Evolutionary conservation across 92 coral and sea anemone species (phyloP).

Genomic region (Epizoanthus rinbou): DNA sequence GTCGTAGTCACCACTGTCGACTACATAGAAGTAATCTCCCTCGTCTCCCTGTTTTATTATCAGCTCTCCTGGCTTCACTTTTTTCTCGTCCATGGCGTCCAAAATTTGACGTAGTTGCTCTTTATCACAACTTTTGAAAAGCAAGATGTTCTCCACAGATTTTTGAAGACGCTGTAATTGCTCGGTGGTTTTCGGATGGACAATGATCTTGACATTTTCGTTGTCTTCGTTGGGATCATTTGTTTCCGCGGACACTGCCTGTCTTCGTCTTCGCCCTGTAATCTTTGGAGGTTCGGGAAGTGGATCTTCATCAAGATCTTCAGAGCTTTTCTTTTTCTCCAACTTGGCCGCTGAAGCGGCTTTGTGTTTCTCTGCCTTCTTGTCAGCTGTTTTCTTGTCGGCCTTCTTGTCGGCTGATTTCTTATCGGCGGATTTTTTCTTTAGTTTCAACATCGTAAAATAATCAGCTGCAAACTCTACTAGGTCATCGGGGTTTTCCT

Average conservation of each 20-base stretch:
- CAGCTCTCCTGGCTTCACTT: conserved; percentile 74
- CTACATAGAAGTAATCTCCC: conserved; percentile 96
- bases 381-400: conserved; percentile 61
- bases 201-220: conserved; percentile 65
- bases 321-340: conserved; percentile 20
- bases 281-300: conserved; percentile 80
- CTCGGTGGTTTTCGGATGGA: conserved; percentile 90
- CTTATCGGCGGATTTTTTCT: conserved; percentile 53
- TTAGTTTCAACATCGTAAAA: conserved; percentile 81
- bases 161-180: conserved; percentile 82
- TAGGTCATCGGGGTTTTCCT: conserved; percentile 93
- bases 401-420: conserved; percentile 45
- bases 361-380: conserved; percentile 70
- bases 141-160: conserved; percentile 83
- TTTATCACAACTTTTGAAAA: conserved; percentile 89
- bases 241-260: conserved; percentile 97
- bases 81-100: conserved; percentile 92
- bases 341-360: conserved; percentile 26
- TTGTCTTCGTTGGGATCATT: conserved; percentile 88
- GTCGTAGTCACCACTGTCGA: conserved; percentile 90
- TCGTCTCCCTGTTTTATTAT: conserved; percentile 94
- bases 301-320: conserved; percentile 60
- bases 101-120: conserved; percentile 86
- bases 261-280: conserved; percentile 80
- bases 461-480: conserved; percentile 98